Evolutionary conservation across 2,888 invertebrate species (phyloP).

Genomic region (Cabera pusaria): DNA sequence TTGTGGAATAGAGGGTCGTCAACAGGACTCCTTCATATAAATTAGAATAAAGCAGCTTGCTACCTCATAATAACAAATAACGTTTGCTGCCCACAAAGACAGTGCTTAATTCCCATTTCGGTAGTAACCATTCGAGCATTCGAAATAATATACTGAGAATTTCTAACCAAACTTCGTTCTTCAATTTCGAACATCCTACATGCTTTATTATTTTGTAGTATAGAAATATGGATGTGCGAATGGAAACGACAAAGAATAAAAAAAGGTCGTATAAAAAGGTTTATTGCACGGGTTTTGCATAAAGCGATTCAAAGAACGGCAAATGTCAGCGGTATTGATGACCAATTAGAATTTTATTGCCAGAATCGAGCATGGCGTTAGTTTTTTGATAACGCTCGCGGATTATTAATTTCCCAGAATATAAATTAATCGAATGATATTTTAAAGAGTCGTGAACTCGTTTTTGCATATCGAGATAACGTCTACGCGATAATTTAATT

Average conservation of each 20-base stretch:
- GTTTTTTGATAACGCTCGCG: conserved; percentile 25
- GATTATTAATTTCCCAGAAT: conserved; percentile 33
- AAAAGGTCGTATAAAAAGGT: conserved; percentile 17
- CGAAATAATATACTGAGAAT: no score
- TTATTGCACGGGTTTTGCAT: conserved; percentile 16
- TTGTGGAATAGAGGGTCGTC: no score
- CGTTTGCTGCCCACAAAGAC: conserved; percentile 15
- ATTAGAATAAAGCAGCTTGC: no score
- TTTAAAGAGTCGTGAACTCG: conserved; percentile 25
- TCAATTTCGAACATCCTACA: conserved; percentile 16
- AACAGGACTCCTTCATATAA: no score
- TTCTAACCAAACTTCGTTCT: conserved; percentile 19
- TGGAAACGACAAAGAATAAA: conserved; percentile 24
- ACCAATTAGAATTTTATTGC: conserved; percentile 47
- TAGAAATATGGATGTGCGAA: conserved; percentile 19
- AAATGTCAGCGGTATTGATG: conserved; percentile 39
- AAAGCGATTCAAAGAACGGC: conserved; percentile 38
- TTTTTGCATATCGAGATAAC: conserved; percentile 26
- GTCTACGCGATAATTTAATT: conserved; percentile 20
- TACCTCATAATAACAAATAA: no score
- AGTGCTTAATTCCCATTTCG: conserved; percentile 18
- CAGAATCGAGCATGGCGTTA: conserved; percentile 19
- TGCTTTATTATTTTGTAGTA: conserved; percentile 5
- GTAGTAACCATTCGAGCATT: conserved; percentile 13
- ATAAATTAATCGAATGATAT: conserved; percentile 25